Evolutionary conservation across 2,888 invertebrate genomes (phyloP), one percentile per base, ranked within the genome.

Genomic region (Tortricodes alternella): DNA sequence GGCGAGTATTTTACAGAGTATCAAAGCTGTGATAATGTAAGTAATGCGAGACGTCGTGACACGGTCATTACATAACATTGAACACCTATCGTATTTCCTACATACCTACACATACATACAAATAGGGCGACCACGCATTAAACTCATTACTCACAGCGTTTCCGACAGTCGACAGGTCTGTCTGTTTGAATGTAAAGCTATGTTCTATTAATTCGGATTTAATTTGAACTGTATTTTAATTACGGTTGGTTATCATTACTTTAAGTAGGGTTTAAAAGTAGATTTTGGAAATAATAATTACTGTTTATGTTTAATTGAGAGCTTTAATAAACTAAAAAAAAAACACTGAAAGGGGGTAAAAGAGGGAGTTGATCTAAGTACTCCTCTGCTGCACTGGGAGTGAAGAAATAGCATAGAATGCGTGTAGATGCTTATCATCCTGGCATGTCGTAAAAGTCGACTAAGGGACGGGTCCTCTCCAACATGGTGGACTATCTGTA

Each of bases 71-170:
- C 53, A 78, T 80, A 78, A 77, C 53, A 63, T 62, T 65, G 62
- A 67, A 69, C 69, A 65, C 71, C 70, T 70, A 71, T 65, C 49
- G 34, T 46, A 32, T 46, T 46, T 41, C 59, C 63, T 67, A 53
- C 61, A 55, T 41, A 51, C 41, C 8, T 18, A 49, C 1, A 37
- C 29, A 21, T 24, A 41, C 23, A 11, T 32, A 37, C 53, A 34
- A 50, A 58, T 50, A 55, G 55, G 50, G 53, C 55, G 59, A 32
- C 61, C 80, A 80, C 78, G 84, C 78, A 79, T 71, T 68, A 72
- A 74, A 67, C 70, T 75, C 72, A 84, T 84, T 82, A 80, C 62
- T 82, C 74, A 83, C 66, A 32, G 18, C 6, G 46, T 32, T 55
- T 49, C 55, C 55, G 55, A 55, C 55, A 55, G 43, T 18, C 13